Conservation (phyloP, 2,797 vertebrate species). For the Tadarida brasiliensis region DNA sequence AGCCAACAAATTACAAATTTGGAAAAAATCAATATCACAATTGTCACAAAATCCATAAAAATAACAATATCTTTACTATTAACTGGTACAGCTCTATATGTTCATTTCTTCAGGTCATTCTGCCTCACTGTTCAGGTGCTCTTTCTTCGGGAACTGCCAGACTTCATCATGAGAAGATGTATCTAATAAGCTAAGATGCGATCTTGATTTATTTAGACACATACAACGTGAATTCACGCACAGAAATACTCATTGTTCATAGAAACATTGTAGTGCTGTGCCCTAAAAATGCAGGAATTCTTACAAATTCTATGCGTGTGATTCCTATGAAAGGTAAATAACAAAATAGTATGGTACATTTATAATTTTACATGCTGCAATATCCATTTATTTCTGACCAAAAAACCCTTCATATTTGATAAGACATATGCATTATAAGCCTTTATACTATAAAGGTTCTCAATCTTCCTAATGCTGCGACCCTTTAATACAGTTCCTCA, state of each 20-base stretch:
- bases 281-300: neutral
- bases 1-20: neutral
- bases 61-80: neutral
- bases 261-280: neutral
- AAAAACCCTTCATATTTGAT: neutral
- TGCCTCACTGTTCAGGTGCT: neutral
- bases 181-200: neutral
- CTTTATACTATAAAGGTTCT: neutral
- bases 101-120: neutral
- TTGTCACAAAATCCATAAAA: neutral
- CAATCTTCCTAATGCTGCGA: too few species aligned
- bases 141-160: neutral
- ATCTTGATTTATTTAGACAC: neutral
- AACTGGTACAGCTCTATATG: too few species aligned
- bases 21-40: conserved; percentile 16
- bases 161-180: neutral
- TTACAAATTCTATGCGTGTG: neutral
- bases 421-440: neutral
- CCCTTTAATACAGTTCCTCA: too few species aligned
- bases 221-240: neutral
- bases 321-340: neutral
- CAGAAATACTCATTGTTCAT: neutral
- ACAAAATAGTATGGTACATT: neutral
- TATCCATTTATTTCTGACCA: neutral
- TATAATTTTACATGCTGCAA: neutral